Evolutionary conservation across 2,888 invertebrate species (phyloP).

Genomic region (Lasioglossum villosulum): DNA sequence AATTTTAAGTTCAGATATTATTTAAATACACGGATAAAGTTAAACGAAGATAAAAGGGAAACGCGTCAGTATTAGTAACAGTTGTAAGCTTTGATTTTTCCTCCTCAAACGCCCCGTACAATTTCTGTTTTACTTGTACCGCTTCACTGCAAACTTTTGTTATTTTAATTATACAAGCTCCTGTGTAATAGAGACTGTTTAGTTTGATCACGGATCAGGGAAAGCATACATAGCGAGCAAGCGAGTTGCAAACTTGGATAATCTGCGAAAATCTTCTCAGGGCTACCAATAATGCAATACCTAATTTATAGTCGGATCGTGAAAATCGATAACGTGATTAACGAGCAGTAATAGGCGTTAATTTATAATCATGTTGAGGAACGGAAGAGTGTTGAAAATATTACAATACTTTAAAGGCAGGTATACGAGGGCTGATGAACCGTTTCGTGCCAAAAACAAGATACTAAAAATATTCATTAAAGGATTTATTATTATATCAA

Average conservation of each 20-base stretch:
- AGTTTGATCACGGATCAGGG: neutral
- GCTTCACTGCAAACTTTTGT: constrained; percentile 52
- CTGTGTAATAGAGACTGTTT: neutral
- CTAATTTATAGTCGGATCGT: constrained; percentile 10
- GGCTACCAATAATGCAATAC: neutral
- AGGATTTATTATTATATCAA: neutral
- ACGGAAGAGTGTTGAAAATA: neutral
- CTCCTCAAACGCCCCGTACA: constrained; percentile 6
- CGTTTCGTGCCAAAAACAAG: too few species aligned
- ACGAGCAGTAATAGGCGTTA: constrained; percentile 2
- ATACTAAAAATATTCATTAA: neutral
- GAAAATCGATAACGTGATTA: constrained; percentile 14
- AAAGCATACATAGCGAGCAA: neutral
- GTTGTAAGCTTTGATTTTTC: neutral
- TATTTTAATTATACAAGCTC: constrained; percentile 59
- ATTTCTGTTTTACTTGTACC: constrained; percentile 57
- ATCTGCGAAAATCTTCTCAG: neutral
- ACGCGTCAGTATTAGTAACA: neutral
- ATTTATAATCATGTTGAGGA: neutral
- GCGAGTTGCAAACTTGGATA: neutral
- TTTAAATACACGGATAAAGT: neutral
- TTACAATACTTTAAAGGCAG: neutral
- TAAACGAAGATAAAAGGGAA: neutral
- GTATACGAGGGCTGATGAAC: neutral
- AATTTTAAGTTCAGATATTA: neutral